Base-by-base conservation (phyloP, 2,888 invertebrate species). In the Allygus modestus region DNA sequence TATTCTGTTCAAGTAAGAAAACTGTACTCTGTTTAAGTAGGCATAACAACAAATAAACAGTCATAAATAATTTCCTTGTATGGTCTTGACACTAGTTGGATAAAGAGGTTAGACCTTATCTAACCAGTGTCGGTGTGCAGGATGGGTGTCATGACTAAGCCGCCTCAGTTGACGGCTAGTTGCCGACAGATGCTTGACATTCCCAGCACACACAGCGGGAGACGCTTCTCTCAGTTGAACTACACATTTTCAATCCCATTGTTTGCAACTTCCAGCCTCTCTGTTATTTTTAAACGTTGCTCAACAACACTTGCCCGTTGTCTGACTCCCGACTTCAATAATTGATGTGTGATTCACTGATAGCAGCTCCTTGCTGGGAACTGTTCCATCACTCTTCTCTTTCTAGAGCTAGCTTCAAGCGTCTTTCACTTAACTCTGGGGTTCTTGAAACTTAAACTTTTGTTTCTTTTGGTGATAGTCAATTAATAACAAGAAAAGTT, bases 311-410 rank as follows among this genome's bases (percentile, higher is more conserved):
- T 26, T 15, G 58, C 12, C 46, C 11, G 54, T 65, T 9, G 23
- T 58, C 58, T 23, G 65, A 65, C 65, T 65, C 54, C 54, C 54
- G 54, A 17, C 54, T 54, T 54, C 71, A 37, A 33, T 37, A 71
- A 71, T 71, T 71, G 71, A 71, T 71, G 71, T 71, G 37, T 71
- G 71, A 71, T 71, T 71, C 71, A 71, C 71, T 71, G 65, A 65
- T 65, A 65, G 65, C 31, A 28, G 65, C 28, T 65, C 23, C 58
- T 46, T 58, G 58, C 58, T 2, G 20, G 58, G 58, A 58, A 58
- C 31, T 12, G 65, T 65, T 65, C 31, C 31, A 31, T 31, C 65
- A 65, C 28, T 15, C 12, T 0, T 28, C 65, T 65, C 28, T 65
- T 65, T 65, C 31, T 65, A 11, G 28, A 65, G 28, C 65, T 58